Conservation (phyloP, 2,888 invertebrate genomes). For the Seira sanloemensis region DNA sequence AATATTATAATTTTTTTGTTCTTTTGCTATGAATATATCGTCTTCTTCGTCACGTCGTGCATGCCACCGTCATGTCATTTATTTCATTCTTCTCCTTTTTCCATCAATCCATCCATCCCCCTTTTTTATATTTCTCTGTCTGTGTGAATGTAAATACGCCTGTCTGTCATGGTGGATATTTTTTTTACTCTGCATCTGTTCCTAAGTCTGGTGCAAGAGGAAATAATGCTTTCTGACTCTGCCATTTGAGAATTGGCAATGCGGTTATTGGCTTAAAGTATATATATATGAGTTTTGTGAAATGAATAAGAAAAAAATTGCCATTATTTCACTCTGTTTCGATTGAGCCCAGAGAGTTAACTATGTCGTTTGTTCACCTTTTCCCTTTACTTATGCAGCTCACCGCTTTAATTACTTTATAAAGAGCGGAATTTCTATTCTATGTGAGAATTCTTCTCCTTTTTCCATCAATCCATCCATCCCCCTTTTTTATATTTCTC, state of each 20-base stretch:
- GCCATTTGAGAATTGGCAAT: background rate
- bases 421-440: background rate
- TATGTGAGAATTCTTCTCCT: too few relatives aligned
- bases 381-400: background rate
- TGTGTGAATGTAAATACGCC: too few relatives aligned
- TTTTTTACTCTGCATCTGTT: background rate
- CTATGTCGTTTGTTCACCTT: background rate
- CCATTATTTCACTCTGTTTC: background rate
- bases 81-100: conserved; percentile 27
- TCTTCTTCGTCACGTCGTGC: conserved; percentile 7
- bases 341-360: background rate
- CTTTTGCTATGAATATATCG: conserved; percentile 19
- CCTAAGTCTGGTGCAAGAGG: background rate
- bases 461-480: conserved; percentile 31
- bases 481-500: conserved; percentile 20
- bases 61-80: conserved; percentile 36
- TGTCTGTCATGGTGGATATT: background rate
- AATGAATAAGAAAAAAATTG: too few relatives aligned
- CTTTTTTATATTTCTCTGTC: conserved; percentile 23
- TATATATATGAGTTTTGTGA: background rate
- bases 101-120: conserved; percentile 25
- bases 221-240: background rate
- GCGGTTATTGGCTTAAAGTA: background rate
- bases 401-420: background rate
- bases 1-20: conserved; percentile 22